Base-by-base conservation (phyloP, 1,140 invertebrate genomes). In the Nasonia longicornis region DNA sequence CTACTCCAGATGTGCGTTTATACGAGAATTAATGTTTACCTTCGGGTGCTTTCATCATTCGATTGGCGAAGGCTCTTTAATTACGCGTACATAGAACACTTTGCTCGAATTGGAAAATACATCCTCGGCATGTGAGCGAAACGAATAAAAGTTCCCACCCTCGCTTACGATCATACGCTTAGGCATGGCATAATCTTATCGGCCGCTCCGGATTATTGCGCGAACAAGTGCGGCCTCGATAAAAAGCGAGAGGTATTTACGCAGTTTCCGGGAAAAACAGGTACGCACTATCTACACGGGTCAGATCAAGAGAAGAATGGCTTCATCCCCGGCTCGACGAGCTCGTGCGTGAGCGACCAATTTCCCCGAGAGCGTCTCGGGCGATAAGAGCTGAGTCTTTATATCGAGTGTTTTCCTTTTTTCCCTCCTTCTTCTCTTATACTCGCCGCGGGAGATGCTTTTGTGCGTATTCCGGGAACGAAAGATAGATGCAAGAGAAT, bases 321-420 rank as follows among this genome's bases (percentile, higher is more conserved):
- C 31, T 69, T 70, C 52, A 70, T 70, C 64, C 31, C 70, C 31
- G 7, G 26, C 22, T 77, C 42, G 35, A 52, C n/a, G 29, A 35
- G 10, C 20, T 6, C 71, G 70, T 3, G 11, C 16, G 48, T 2
- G 22, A 35, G 52, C 26, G 26, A 31, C 20, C 31, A 79, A 79
- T 72, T 79, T 72, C 29, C 2, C 58, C 67, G 2, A 79, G 48
- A 63, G 77, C 48, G 29, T 70, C 42, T 72, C 29, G 45, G 22
- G 20, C 29, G 16, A 78, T 70, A 70, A 52, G 26, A n/a, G 20
- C n/a, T 1, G 2, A 52, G 52, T 58, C 52, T 58, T 20, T 58
- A 58, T 7, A 58, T 58, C 52, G 52, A 58, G 2, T 58, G 52
- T 58, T n/a, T 58, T 58, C 20, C 22, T 20, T 22, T 20, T 77